Evolutionary conservation across 64 coral and sea anemone genomes (phyloP).

Genomic region (Dendronephthya gigantea): DNA sequence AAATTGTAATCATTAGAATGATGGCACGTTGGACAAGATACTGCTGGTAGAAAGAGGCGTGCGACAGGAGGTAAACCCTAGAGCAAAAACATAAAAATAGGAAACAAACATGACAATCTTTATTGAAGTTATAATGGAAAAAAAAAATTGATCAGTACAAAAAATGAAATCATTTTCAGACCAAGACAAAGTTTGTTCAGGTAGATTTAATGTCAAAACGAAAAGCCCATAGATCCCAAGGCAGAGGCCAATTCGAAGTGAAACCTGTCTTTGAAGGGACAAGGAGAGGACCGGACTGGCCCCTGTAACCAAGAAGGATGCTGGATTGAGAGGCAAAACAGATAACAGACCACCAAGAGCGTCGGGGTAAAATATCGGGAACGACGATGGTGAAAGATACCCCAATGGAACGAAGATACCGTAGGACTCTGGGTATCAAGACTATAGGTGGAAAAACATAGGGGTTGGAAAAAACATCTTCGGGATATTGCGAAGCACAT

Average conservation of each 20-base stretch:
- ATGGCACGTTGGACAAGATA: slow-evolving; percentile 6
- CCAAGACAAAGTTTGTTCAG: background rate
- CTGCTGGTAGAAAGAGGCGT: slow-evolving; percentile 19
- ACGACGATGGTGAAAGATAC: background rate
- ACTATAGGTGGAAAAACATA: background rate
- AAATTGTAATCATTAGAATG: slow-evolving; percentile 27
- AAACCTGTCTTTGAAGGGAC: background rate
- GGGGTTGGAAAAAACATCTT: background rate
- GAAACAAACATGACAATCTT: background rate
- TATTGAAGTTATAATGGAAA: too few relatives aligned
- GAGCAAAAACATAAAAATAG: background rate
- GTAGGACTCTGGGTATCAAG: background rate
- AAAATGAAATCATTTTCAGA: background rate
- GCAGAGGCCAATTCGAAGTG: background rate
- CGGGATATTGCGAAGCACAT: background rate
- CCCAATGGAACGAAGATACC: background rate
- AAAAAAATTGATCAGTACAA: too few relatives aligned
- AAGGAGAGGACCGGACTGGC: background rate
- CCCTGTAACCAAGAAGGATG: background rate
- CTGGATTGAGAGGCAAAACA: background rate
- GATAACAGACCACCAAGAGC: background rate
- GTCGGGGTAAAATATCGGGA: background rate
- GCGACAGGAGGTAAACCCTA: slow-evolving; percentile 5
- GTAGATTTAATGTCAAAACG: background rate
- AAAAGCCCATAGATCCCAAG: slow-evolving; percentile 33